phyloP scores from a whole-genome alignment of 1,140 invertebrate genomes.

The Dendrolimus kikuchii region DNA sequence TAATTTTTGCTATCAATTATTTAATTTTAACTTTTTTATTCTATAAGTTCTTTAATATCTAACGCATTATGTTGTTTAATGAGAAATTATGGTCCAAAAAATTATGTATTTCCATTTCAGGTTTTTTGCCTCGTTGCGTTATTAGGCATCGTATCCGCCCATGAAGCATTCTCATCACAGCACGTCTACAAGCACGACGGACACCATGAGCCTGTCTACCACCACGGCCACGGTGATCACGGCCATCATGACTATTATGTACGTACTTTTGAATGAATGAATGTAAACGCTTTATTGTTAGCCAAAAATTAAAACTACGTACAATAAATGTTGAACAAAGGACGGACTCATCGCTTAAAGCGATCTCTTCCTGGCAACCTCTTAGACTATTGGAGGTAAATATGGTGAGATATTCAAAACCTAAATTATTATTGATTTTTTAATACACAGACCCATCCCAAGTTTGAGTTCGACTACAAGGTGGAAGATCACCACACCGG shows the following conservation, averaged over 20 bases:
- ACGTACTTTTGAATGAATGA: neutral
- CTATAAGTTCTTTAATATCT: no score
- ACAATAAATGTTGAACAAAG: neutral
- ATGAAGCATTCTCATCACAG: constrained; percentile 20
- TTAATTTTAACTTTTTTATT: no score
- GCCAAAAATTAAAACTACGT: neutral
- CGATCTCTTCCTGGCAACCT: neutral
- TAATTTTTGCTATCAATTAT: no score
- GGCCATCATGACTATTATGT: constrained; percentile 11
- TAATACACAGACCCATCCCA: constrained; percentile 26
- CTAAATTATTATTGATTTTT: neutral
- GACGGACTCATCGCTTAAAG: no score
- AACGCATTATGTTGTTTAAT: no score
- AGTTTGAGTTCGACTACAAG: constrained; percentile 61
- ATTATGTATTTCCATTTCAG: constrained; percentile 15
- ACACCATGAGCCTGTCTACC: constrained; percentile 16
- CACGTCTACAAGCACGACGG: constrained; percentile 24
- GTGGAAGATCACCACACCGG: constrained; percentile 42
- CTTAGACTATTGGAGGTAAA: neutral
- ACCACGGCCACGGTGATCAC: constrained; percentile 1
- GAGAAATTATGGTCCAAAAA: neutral
- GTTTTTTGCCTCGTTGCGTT: constrained; percentile 19
- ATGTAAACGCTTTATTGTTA: neutral
- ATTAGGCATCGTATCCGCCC: constrained; percentile 10
- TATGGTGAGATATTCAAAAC: neutral